Percentiles rank a stretch among this genome's conserved stretches.
Evolutionary conservation across 2,888 invertebrate genomes (phyloP).

Genomic region (Petrophora chlorosata): DNA sequence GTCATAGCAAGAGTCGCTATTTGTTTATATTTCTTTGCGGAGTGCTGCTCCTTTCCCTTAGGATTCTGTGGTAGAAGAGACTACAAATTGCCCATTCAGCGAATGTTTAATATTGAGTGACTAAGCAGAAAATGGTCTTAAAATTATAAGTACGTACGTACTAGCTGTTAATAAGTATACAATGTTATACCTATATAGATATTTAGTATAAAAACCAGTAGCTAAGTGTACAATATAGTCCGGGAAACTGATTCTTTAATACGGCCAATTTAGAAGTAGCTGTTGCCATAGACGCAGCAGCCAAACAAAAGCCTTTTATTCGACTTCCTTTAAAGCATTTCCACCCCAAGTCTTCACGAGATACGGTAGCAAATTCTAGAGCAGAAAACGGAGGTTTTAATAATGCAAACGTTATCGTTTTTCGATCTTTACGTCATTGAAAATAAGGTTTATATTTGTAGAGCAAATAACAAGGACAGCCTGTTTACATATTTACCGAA

Average conservation of each 20-base stretch:
- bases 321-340: neutral
- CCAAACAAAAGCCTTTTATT: constrained; percentile 41
- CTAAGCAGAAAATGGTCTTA: no score
- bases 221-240: neutral
- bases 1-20: no score
- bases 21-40: no score
- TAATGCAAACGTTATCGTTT: neutral
- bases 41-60: no score
- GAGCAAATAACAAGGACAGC: constrained; percentile 16
- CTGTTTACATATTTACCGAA: constrained; percentile 16
- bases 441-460: constrained; percentile 7
- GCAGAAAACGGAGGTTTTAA: neutral
- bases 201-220: no score
- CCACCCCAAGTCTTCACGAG: neutral
- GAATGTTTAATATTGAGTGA: no score
- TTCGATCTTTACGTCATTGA: neutral
- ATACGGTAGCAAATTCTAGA: neutral
- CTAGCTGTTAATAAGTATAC: no score
- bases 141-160: no score
- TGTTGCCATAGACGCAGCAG: constrained; percentile 46
- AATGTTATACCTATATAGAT: no score
- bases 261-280: constrained; percentile 35
- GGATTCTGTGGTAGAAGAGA: no score
- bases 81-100: no score
- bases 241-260: constrained; percentile 24